These are phyloP conservation scores for Esox niger DNA, from an alignment of 2,113 vertebrate species.

Conservation along the genomic window DNA sequence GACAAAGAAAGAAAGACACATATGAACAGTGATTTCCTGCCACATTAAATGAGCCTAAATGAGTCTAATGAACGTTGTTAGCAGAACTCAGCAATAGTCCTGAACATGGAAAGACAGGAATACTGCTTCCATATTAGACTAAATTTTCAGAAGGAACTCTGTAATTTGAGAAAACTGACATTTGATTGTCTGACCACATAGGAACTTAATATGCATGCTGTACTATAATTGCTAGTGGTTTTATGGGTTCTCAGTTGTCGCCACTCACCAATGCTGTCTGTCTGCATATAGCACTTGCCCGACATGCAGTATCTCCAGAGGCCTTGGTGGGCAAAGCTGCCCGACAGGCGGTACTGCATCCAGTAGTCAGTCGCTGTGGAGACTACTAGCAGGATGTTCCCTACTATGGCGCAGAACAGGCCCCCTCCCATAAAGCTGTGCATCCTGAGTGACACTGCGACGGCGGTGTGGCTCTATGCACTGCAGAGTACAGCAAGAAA, in stretches of 20 bases:
- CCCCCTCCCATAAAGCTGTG: slow-evolving; percentile 91
- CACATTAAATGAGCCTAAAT: not conserved
- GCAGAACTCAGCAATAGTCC: too few species aligned
- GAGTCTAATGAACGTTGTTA: too few species aligned
- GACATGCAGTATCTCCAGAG: slow-evolving; percentile 89
- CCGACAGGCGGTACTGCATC: slow-evolving; percentile 88
- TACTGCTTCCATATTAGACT: too few species aligned
- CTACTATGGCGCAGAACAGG: slow-evolving; percentile 87
- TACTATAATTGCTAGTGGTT: not conserved
- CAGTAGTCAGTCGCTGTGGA: slow-evolving; percentile 88
- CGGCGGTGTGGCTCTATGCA: slow-evolving; percentile 24
- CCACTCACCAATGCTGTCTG: slow-evolving; percentile 82
- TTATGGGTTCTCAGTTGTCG: not conserved
- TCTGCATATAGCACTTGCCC: slow-evolving; percentile 86
- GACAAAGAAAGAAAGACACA: slow-evolving; percentile 5
- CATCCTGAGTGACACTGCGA: slow-evolving; percentile 70
- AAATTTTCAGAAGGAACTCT: too few species aligned
- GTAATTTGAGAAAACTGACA: too few species aligned
- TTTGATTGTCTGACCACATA: too few species aligned
- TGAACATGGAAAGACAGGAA: too few species aligned
- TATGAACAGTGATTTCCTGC: not conserved
- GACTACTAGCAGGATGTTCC: slow-evolving; percentile 84
- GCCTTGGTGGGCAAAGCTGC: slow-evolving; percentile 85
- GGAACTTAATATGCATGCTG: too few species aligned
- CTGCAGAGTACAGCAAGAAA: slow-evolving; percentile 26